Evolutionary conservation across 2,888 invertebrate genomes (phyloP), one percentile per base, ranked within the genome.

Genomic region (Eustalomyia histrio): DNA sequence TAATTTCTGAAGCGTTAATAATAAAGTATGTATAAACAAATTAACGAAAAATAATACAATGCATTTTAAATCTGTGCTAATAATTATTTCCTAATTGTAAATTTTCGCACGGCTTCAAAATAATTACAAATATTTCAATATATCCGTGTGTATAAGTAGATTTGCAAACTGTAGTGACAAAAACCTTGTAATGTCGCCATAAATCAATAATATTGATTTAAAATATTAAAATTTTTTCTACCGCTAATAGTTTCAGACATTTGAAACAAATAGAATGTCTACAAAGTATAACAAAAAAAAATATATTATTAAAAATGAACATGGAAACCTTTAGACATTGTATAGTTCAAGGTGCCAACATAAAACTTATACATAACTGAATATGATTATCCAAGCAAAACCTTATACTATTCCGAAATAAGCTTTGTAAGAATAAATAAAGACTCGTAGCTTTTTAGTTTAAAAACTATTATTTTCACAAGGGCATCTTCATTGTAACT

Each of bases 141-240:
- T 21, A 39, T 65, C n/a, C 35, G 18, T 35, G 52, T 52, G 9
- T 29, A 47, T 10, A 16, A 18, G 5, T 2, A 24, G 16, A 29
- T 60, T 9, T 12, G 12, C 16, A 12, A 21, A 60, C 58, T 47
- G 18, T 29, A 29, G 29, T 29, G 29, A 29, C 7, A 3, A 69
- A 79, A 74, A 76, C 74, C 53, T 63, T 57, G 16, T 14, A 74
- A 50, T 64, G 71, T 33, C 74, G 74, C 10, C 18, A 47, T 47
- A 79, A 79, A 75, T 82, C 79, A 74, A 79, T 79, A 82, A 17
- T 76, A 79, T 79, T 72, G 79, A 79, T 82, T 79, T 43, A 17
- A 67, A 14, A 63, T 33, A 57, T 47, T 10, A 43, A 33, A 24
- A 47, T 43, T 14, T 16, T 29, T 29, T 29, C 29, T 6, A 29